phyloP scores from a whole-genome alignment of 2,888 invertebrate species.

The Thereva nobilitata region DNA sequence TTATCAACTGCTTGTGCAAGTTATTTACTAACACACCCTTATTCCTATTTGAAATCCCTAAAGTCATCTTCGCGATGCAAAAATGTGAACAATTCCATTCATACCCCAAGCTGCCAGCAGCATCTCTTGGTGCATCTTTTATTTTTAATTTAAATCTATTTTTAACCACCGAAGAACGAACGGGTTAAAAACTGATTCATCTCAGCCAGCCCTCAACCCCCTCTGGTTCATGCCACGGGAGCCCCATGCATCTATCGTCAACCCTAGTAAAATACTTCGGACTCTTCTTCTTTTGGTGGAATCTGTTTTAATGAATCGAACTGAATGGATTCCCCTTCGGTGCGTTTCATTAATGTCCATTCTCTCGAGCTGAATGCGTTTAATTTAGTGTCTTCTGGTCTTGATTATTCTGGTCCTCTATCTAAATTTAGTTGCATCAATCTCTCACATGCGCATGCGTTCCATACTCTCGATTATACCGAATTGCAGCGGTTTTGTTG shows the following conservation, averaged over 20 bases:
- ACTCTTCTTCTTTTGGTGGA: background rate
- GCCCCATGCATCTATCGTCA: background rate
- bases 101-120: too few species aligned
- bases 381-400: conserved; percentile 10
- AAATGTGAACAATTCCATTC: too few species aligned
- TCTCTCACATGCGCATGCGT: conserved; percentile 4
- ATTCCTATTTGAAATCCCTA: too few species aligned
- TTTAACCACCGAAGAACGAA: too few species aligned
- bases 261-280: background rate
- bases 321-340: conserved; percentile 16
- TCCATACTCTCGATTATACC: conserved; percentile 7
- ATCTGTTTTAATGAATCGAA: conserved; percentile 19
- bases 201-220: too few species aligned
- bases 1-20: too few species aligned
- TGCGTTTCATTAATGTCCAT: conserved; percentile 23
- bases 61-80: too few species aligned
- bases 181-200: too few species aligned
- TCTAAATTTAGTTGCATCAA: conserved; percentile 26
- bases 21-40: too few species aligned
- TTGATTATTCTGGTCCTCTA: conserved; percentile 7
- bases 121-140: too few species aligned
- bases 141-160: too few species aligned
- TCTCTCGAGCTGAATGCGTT: background rate
- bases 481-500: conserved; percentile 23
- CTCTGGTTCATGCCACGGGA: too few species aligned